These are phyloP conservation scores for Notodromas monacha DNA, from an alignment of 2,888 invertebrate species.

Conservation along the genomic window DNA sequence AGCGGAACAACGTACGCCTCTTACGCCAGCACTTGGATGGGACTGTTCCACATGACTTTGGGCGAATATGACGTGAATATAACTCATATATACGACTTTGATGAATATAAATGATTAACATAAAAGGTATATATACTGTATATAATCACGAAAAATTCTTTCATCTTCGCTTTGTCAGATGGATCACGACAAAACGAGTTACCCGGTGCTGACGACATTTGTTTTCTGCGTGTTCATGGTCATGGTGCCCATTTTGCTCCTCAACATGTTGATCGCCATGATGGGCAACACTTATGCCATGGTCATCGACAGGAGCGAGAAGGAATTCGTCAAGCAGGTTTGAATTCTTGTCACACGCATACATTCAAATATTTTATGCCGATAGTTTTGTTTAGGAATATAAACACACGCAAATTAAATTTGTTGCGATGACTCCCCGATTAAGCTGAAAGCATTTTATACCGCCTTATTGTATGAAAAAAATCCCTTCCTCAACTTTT, in stretches of 20 bases:
- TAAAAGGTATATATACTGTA: no score
- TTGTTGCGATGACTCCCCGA: conserved; percentile 4
- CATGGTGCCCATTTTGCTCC: conserved; percentile 68
- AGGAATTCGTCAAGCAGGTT: conserved; percentile 89
- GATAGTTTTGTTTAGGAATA: not conserved
- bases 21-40: conserved; percentile 82
- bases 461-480: no score
- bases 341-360: conserved; percentile 6
- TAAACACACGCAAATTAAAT: not conserved
- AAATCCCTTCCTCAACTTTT: no score
- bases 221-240: conserved; percentile 97
- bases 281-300: conserved; percentile 98
- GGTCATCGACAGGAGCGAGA: conserved; percentile 89
- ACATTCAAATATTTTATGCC: not conserved
- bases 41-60: conserved; percentile 78
- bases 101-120: no score
- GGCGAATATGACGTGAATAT: conserved; percentile 76
- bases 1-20: conserved; percentile 45
- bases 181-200: conserved; percentile 14
- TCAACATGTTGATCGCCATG: conserved; percentile 98
- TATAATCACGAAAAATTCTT: no score
- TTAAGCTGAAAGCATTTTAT: not conserved
- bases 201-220: conserved; percentile 64
- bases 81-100: no score
- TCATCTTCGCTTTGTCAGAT: no score